Conservation (phyloP, 2,888 invertebrate species). For the Himalopsyche japonica region DNA sequence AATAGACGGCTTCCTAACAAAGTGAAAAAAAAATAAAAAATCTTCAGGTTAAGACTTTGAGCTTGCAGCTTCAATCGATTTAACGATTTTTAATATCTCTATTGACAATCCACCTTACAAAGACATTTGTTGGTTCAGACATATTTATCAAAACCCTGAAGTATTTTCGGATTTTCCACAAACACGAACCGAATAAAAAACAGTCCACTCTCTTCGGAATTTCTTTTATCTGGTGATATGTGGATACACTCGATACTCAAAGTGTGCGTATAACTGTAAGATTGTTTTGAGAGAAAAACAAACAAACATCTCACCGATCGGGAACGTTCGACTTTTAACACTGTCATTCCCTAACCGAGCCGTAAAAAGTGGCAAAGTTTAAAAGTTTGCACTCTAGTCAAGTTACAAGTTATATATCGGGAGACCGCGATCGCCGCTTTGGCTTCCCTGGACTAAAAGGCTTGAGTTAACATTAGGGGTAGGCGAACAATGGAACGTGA, state of each 20-base stretch:
- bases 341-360: neutral
- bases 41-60: too few relatives aligned
- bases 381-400: neutral
- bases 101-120: too few relatives aligned
- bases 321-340: neutral
- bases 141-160: neutral
- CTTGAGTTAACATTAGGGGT: neutral
- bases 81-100: too few relatives aligned
- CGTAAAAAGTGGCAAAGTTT: neutral
- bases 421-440: neutral
- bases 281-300: constrained; percentile 1
- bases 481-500: neutral
- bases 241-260: neutral
- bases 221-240: neutral
- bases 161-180: neutral
- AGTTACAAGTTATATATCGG: neutral
- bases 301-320: neutral
- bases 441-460: neutral
- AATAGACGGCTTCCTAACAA: too few relatives aligned
- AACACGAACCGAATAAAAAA: neutral
- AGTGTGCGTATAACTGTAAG: neutral
- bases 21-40: too few relatives aligned
- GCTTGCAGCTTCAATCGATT: too few relatives aligned
- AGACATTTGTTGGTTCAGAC: neutral
- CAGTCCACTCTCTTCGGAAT: neutral